Evolutionary conservation across 2,888 invertebrate genomes (phyloP), one percentile per base, ranked within the genome.

Genomic region (Diogma glabrata): DNA sequence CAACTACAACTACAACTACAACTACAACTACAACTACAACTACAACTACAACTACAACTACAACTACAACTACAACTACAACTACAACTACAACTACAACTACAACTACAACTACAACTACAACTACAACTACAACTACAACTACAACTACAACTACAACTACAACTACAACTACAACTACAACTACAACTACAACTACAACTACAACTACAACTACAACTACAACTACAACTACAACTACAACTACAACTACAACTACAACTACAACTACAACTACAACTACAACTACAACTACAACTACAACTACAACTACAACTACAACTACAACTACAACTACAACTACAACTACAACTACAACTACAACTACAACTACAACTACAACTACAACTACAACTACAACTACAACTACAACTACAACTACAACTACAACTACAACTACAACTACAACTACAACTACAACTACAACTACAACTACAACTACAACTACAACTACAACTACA

Each of bases 351-450:
- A 46, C 50, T 45, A 19, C 50, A 38, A 46, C 50, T 45, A 19
- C 50, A 38, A 50, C 50, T 45, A 38, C 50, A 38, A 50, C 45
- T 45, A 38, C 50, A 38, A 50, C 50, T 45, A 38, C 50, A 38
- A 50, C 50, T 45, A 38, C 50, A 38, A 50, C 50, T 45, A 38
- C 50, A 38, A 50, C 50, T 45, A 38, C 50, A 38, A 50, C 50
- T 45, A 38, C 50, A 38, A 50, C 50, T 45, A 38, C 50, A 38
- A 50, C 50, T 50, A 9, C 28, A 38, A 50, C 50, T 45, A 38
- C 50, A 38, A 50, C 40, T 20, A 38, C 50, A 38, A 50, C 50
- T 45, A 38, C 50, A 38, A 50, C 50, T 45, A 38, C 50, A 38
- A 50, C 50, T 45, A 38, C 50, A 38, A 50, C 50, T 45, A 38